Base-by-base conservation (phyloP, 2,113 vertebrate genomes). In the Hepsetus odoe region DNA sequence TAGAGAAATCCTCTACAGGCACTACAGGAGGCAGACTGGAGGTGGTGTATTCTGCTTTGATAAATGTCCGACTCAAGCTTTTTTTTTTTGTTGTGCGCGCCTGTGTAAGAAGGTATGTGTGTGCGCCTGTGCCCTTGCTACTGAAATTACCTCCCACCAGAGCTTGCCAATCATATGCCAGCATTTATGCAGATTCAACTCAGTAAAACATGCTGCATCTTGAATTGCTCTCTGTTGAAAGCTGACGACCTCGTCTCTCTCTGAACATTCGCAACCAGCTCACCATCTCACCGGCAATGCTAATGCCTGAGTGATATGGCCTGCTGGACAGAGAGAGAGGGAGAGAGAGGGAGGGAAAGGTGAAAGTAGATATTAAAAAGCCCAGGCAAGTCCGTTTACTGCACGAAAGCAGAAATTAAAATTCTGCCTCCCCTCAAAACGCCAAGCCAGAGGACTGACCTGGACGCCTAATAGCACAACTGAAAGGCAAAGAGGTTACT, bases 91-190 rank as follows among this genome's bases (percentile, higher is more conserved):
- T 61, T 58, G 64, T 61, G 40, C 12, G 56, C 66, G 24, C 35
- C 30, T 61, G 38, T 74, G 30, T 33, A 18, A 32, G 51, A 12
- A 22, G 24, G 20, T 38, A 24, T 38, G 61, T 38, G 61, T 38
- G 61, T 64, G 38, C 38, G 38, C 13, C 10, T 65, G 56, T 76
- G 76, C 35, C 68, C 72, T 83, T 84, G 83, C 66, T 46, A 51
- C 46, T 67, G 76, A 75, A 71, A 64, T 64, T 59, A 30, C 68
- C 44, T 61, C 46, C 83, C 77, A 74, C 78, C 84, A 82, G 73
- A 33, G 80, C 69, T 87, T 92, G 92, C 83, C 91, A 91, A 86
- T 93, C 92, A 93, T 80, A 82, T 82, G 78, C 80, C 87, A 88
- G n/a, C 77, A 66, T 87, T 89, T 90, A 90, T 92, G 90, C 87